Base-by-base conservation (phyloP, 1,140 invertebrate species). In the Cydia pomonella region DNA sequence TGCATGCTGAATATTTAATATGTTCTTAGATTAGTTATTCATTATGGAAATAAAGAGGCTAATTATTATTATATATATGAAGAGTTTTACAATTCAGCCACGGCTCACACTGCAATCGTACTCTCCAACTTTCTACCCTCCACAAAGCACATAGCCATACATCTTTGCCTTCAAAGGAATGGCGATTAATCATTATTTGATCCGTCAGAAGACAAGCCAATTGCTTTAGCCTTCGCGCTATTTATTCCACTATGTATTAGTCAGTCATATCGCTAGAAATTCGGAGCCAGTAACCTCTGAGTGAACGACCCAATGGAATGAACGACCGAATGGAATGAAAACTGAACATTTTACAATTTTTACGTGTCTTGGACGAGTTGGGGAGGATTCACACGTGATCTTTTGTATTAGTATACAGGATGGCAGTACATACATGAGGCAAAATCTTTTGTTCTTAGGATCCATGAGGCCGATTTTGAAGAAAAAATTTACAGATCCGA, bases 301-400 rank as follows among this genome's bases (percentile, higher is more conserved):
- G 64, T 69, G 63, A 69, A 69, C 29, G 64, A 38, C 29, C 64
- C n/a, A 59, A 53, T 13, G 50, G n/a, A 59, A 50, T 18, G 47
- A 50, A 33, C 64, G 29, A 66, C n/a, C n/a, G n/a, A 69, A 69
- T 69, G 3, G 64, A 2, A 33, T 33, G 29, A 33, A 33, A 33
- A 33, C 6, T 2, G 29, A 69, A 38, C 64, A 33, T n/a, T 66
- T 69, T 69, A 7, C 4, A 23, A 59, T 59, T 64, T 18, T 69
- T 38, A 41, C 64, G 64, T 41, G 64, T 18, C 64, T 69, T 69
- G 64, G 64, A 29, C 16, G 18, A n/a, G 64, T 38, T 41, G 2
- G 18, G n/a, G n/a, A n/a, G 10, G 29, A 69, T 41, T 41, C 29
- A 69, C 64, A 69, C 64, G 64, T 33, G 64, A 69, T 69, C 16